A percentile compares a stretch with the other conserved stretches of the same genome.
Conservation (phyloP, 2,888 invertebrate genomes). For the Tineola bisselliella region DNA sequence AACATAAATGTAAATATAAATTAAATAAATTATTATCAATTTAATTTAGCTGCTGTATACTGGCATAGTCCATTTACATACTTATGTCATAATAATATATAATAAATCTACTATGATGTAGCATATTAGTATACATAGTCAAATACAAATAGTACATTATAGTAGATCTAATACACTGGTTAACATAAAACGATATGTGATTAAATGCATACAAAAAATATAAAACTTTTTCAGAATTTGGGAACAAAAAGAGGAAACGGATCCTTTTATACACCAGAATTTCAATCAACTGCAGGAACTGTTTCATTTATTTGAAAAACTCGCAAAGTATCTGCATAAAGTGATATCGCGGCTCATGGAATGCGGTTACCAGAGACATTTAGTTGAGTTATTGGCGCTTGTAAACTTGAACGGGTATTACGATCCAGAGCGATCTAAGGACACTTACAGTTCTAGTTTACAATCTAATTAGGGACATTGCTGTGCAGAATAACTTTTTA, state of each 20-base stretch:
- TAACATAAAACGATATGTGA: too few relatives aligned
- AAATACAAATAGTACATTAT: too few relatives aligned
- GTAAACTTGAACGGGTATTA: slow-evolving; percentile 73
- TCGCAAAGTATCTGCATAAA: slow-evolving; percentile 70
- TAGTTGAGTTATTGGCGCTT: slow-evolving; percentile 72
- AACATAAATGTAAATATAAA: too few relatives aligned
- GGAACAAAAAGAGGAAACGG: slow-evolving; percentile 51
- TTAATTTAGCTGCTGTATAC: too few relatives aligned
- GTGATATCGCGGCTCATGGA: slow-evolving; percentile 70
- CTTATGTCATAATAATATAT: too few relatives aligned
- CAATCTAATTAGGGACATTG: slow-evolving; percentile 19
- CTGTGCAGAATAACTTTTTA: too few relatives aligned
- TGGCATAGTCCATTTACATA: too few relatives aligned
- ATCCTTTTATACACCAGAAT: slow-evolving; percentile 66
- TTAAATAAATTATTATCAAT: too few relatives aligned
- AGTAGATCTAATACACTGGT: too few relatives aligned
- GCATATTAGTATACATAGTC: too few relatives aligned
- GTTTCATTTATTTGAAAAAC: slow-evolving; percentile 69
- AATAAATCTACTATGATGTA: too few relatives aligned
- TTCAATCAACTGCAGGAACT: slow-evolving; percentile 66
- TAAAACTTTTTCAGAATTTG: slow-evolving; percentile 63
- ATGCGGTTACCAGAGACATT: slow-evolving; percentile 73
- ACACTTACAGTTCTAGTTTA: slow-evolving; percentile 30
- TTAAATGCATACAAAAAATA: too few relatives aligned
- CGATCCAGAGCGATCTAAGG: slow-evolving; percentile 39